Conservation (phyloP, 2,888 invertebrate genomes). For the Drosophila flavopinicola region DNA sequence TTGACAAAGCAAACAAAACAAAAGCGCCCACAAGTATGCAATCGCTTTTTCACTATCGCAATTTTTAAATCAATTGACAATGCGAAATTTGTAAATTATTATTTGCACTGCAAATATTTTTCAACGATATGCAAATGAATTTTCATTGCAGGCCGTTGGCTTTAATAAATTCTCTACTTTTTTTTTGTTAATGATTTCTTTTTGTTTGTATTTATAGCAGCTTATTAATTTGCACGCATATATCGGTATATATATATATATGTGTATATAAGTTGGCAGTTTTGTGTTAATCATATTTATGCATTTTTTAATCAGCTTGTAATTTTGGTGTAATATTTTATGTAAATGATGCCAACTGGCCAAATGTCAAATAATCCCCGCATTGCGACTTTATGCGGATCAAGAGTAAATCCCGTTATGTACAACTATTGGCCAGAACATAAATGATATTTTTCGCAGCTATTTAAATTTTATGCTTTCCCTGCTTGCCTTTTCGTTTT, state of each 20-base stretch:
- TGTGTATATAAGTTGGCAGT: constrained; percentile 5
- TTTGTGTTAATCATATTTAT: constrained; percentile 51
- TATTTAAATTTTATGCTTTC: constrained; percentile 28
- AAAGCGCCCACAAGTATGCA: constrained; percentile 1
- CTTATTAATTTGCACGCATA: constrained; percentile 27
- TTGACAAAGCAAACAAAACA: constrained; percentile 6
- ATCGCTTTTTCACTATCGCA: constrained; percentile 16
- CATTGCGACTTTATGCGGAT: constrained; percentile 18
- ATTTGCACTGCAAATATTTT: constrained; percentile 40
- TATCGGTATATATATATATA: constrained; percentile 13
- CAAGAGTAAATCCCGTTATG: constrained; percentile 46
- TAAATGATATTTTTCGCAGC: constrained; percentile 50
- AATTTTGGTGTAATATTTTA: constrained; percentile 61
- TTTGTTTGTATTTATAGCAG: constrained; percentile 16
- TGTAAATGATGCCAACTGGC: constrained; percentile 48
- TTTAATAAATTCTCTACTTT: constrained; percentile 12
- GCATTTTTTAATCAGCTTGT: constrained; percentile 58
- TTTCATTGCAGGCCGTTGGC: constrained; percentile 28
- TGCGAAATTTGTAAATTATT: constrained; percentile 34
- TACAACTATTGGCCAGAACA: constrained; percentile 27
- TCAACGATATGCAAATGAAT: constrained; percentile 47
- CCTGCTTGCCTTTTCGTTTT: neutral
- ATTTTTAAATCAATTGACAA: constrained; percentile 47
- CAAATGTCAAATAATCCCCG: constrained; percentile 31
- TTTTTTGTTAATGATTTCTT: constrained; percentile 3